phyloP scores from a whole-genome alignment of 2,888 invertebrate species.

The Apamea crenata region DNA sequence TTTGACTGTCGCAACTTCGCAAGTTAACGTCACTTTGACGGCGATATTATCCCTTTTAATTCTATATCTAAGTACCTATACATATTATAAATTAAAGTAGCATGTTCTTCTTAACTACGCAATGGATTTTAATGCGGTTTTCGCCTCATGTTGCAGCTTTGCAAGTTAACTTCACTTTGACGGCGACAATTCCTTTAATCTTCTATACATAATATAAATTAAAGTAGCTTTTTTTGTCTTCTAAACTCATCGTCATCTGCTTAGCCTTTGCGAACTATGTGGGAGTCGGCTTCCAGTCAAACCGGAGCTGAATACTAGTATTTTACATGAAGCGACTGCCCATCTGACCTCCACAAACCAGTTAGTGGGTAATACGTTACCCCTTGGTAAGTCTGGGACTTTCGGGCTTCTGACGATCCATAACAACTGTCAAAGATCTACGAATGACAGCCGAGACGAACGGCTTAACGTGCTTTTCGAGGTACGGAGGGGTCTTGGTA shows the following conservation, averaged over 20 bases:
- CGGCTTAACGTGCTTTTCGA: background rate
- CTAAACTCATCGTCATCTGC: too few species aligned
- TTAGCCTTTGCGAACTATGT: too few species aligned
- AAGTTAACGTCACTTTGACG: constrained; percentile 20
- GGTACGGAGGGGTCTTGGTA: background rate
- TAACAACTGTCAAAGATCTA: background rate
- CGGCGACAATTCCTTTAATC: too few species aligned
- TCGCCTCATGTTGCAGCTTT: too few species aligned
- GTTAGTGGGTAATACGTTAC: background rate
- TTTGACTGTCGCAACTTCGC: constrained; percentile 14
- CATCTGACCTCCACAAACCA: background rate
- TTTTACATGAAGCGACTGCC: too few species aligned
- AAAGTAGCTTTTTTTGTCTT: too few species aligned
- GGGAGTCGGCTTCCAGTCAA: too few species aligned
- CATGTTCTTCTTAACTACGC: background rate
- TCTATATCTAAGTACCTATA: background rate
- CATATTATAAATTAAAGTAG: background rate
- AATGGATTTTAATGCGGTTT: background rate
- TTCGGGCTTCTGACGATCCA: background rate
- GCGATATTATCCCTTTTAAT: constrained; percentile 8
- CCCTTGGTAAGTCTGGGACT: background rate
- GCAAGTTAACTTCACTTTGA: too few species aligned
- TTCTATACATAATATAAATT: too few species aligned
- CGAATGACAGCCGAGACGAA: background rate
- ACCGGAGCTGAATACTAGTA: too few species aligned